Evolutionary conservation across 2,113 vertebrate genomes (phyloP), one percentile per base, ranked within the genome.

Genomic region (Apodemus sylvaticus): DNA sequence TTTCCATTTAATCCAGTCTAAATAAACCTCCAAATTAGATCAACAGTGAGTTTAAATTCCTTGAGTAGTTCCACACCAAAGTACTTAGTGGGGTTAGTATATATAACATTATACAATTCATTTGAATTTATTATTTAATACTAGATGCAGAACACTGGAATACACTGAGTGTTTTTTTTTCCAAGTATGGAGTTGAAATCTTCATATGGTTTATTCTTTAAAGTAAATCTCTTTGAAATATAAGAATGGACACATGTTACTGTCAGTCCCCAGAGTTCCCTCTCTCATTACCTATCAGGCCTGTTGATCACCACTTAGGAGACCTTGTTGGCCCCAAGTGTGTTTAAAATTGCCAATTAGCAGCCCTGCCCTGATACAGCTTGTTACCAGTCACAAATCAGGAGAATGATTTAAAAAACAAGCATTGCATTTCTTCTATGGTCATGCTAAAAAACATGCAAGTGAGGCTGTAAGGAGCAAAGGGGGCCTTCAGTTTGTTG

Each of bases 311-410:
- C 71, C 91, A 66, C 94, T 95, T 88, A 85, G 71, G 96, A 96
- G 97, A 97, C 51, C 51, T 94, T 86, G 14, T 90, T 86, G 93
- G 93, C 92, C 91, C 86, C 94, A 60, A 0, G 10, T 90, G 96
- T 92, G 77, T 96, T 95, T 95, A 93, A 96, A 96, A 94, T 93
- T 96, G 93, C 98, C 93, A 97, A 97, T 98, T 97, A 98, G 91
- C 45, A 71, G 58, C 42, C 53, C 55, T 96, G 86, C 36, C 51
- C 95, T 89, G 89, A 91, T 42, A 14, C 51, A 90, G 82, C 94
- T 97, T 85, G 53, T 95, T 96, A 92, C 81, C 29, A 87, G 68
- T 10, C 58, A 88, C 53, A 96, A 89, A 94, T 6, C 39, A 91
- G 58, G 58, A 45, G 85, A 4, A 2, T 42, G 94, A 31, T 92